Evolutionary conservation across 35 echinoderm and acorn worm species (phyloP).

Genomic region (Apostichopus japonicus): DNA sequence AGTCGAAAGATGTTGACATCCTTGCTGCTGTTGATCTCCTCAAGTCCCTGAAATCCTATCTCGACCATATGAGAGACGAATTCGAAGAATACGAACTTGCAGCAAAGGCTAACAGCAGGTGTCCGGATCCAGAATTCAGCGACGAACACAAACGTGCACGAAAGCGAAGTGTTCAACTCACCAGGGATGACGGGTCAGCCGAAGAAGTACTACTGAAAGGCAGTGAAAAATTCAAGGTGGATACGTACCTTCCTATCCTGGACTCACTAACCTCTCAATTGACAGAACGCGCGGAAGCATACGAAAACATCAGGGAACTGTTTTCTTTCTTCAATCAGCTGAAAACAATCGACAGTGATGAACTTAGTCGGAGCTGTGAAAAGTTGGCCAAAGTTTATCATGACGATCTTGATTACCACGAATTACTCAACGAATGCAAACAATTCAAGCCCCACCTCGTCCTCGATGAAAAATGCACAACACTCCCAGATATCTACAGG

Average conservation of each 20-base stretch:
- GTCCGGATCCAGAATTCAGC: background rate
- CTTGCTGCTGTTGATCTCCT: background rate
- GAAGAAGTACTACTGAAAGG: background rate
- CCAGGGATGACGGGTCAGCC: background rate
- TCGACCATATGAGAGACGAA: background rate
- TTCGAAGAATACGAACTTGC: background rate
- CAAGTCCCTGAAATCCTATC: background rate
- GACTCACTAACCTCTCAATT: conserved; percentile 6
- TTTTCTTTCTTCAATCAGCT: background rate
- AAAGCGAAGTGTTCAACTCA: conserved; percentile 1
- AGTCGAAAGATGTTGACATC: background rate
- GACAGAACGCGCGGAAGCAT: background rate
- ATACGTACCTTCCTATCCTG: background rate
- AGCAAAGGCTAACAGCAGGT: background rate
- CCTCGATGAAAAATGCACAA: background rate
- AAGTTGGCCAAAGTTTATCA: background rate
- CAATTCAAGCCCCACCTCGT: background rate
- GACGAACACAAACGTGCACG: background rate
- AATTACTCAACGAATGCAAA: conserved; percentile 9
- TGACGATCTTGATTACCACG: conserved; percentile 3
- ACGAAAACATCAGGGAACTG: background rate
- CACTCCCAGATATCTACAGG: conserved; percentile 4
- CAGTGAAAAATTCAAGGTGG: background rate
- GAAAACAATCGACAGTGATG: background rate
- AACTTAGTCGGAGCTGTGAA: no score